phyloP scores from a whole-genome alignment of 2,888 invertebrate species.

The Drosophila cracens region DNA sequence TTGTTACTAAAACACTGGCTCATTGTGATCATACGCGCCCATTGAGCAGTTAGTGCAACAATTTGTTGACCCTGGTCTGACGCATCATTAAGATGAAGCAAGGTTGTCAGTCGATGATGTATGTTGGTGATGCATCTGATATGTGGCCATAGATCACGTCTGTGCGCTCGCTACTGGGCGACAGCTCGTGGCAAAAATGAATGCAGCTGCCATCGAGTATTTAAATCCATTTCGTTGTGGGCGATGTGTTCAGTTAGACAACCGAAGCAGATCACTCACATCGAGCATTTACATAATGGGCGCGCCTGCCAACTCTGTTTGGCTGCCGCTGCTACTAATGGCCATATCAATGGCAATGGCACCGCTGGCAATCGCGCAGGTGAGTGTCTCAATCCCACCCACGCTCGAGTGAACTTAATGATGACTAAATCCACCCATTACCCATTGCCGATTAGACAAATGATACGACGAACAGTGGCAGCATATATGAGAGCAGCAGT shows the following conservation, averaged over 20 bases:
- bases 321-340: constrained; percentile 51
- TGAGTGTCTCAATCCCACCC: constrained; percentile 28
- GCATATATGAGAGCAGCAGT: constrained; percentile 6
- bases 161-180: constrained; percentile 29
- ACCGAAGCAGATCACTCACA: constrained; percentile 24
- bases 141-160: constrained; percentile 67
- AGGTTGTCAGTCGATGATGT: constrained; percentile 34
- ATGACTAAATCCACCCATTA: background rate
- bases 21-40: constrained; percentile 18
- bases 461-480: constrained; percentile 19
- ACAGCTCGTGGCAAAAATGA: constrained; percentile 12
- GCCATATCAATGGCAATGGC: constrained; percentile 20
- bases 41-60: constrained; percentile 26
- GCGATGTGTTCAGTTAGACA: constrained; percentile 50
- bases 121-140: constrained; percentile 54
- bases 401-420: background rate
- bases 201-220: constrained; percentile 39
- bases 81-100: constrained; percentile 40
- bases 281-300: constrained; percentile 38
- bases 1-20: background rate
- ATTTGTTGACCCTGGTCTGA: constrained; percentile 49
- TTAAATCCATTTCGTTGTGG: constrained; percentile 45
- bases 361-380: constrained; percentile 38
- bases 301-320: constrained; percentile 42
- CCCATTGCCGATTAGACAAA: constrained; percentile 15